Evolutionary conservation across 2,797 vertebrate genomes (phyloP), one percentile per base, ranked within the genome.

Genomic region (Sebastes kiyomatsui): DNA sequence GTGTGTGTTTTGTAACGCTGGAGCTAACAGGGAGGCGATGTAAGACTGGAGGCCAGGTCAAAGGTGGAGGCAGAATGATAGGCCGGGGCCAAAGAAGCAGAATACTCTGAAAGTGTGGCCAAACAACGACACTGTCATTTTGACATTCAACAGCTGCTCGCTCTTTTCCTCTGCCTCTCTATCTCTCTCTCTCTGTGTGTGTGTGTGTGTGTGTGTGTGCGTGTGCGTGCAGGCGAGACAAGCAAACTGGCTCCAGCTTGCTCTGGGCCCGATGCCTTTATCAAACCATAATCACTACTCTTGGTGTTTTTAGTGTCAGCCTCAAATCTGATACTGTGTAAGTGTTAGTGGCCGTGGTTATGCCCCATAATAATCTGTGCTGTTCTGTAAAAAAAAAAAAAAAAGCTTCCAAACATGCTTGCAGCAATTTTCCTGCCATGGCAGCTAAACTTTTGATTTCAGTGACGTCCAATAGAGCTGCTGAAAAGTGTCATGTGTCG

Each of bases 201-300:
- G 38, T 75, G 52, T 64, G 27, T 77, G 59, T 54, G 23, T 60
- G 35, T 80, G 46, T 2, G 6, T 8, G 42, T 20, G 42, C 0
- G 16, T 46, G 42, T 56, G 38, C 27, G 4, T 35, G 49, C n/a
- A 27, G 35, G 23, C 75, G 33, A 80, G 79, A 87, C 77, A 56
- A 73, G 75, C 27, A 42, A 77, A 71, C 83, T 76, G 90, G 89
- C 88, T 92, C 89, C 84, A 89, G 81, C 81, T 70, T 67, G 65
- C 80, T 90, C 68, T 69, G 79, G 78, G 56, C 77, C 42, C 58
- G 68, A 79, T 85, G 86, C 88, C 77, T 90, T 88, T 85, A 88
- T 92, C 88, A 93, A 88, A 92, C 89, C 93, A 90, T 91, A 93
- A 93, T 92, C 61, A 88, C 89, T 78, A 81, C 85, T 78, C 79